A percentile compares a stretch with the other conserved stretches of the same genome.
Evolutionary conservation across 2,888 invertebrate genomes (phyloP).

Genomic region (Brachyptera putata): DNA sequence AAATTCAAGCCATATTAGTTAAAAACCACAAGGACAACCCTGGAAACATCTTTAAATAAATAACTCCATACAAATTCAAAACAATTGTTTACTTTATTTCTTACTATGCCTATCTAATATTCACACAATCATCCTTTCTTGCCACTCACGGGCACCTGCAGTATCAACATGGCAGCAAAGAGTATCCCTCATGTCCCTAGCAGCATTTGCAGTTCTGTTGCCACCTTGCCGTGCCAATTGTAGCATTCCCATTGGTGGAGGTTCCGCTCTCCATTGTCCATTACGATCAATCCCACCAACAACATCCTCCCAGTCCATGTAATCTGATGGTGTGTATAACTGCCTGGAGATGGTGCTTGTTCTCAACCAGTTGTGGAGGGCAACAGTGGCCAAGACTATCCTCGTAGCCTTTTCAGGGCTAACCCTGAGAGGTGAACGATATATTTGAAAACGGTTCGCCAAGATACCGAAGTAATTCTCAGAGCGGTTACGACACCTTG

Average conservation of each 20-base stretch:
- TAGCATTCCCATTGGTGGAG: neutral
- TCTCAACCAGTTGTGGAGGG: constrained; percentile 7
- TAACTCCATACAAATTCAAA: no score
- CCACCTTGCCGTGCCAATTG: no score
- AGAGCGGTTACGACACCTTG: neutral
- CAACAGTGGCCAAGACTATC: no score
- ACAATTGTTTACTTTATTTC: no score
- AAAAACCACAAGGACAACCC: no score
- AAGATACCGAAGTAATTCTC: constrained; percentile 1
- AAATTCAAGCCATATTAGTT: no score
- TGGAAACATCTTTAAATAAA: no score
- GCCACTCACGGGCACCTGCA: neutral
- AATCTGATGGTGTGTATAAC: neutral
- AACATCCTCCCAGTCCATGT: constrained; percentile 9
- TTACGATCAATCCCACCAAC: neutral
- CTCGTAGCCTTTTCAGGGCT: neutral
- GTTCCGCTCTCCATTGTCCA: neutral
- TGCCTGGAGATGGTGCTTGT: neutral
- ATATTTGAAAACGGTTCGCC: constrained; percentile 6
- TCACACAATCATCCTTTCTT: neutral
- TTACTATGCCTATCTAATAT: no score
- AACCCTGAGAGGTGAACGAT: neutral
- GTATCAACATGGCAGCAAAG: neutral
- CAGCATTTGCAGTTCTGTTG: neutral
- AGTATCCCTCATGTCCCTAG: neutral